Base-by-base conservation (phyloP, 2,888 invertebrate species). In the Neoscelio sp. region DNA sequence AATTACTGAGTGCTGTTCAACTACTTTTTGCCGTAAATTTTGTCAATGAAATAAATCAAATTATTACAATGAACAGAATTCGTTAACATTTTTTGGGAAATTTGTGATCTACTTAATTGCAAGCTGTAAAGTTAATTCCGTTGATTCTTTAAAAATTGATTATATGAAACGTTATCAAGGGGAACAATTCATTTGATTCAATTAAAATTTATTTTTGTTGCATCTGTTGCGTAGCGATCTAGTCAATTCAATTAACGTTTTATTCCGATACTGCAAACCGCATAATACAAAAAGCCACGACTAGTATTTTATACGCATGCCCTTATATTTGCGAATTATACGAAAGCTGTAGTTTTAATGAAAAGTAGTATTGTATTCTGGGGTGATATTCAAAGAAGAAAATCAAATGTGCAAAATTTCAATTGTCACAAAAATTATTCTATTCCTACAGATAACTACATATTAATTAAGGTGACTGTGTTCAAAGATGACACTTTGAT, bases 161-260 rank as follows among this genome's bases (percentile, higher is more conserved):
- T 62, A 35, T 13, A 12, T 10, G n/a, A 33, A 33, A 1, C 12
- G 23, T 10, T 26, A 23, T 12, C 20, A 10, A 44, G 20, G n/a
- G 28, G 28, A 30, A 46, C 60, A 46, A 62, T 62, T 62, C 33
- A 35, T 46, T 62, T 62, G 13, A 46, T 46, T 46, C 46, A 62
- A 46, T 62, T 46, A 46, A 46, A 46, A 46, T 62, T 35, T 35
- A 46, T 46, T 23, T 62, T 15, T 15, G 33, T 10, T 60, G 33
- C 40, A 46, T 20, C 33, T 60, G 35, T 33, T 62, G 46, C 60
- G 10, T 46, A 46, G 60, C 18, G 46, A 46, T 46, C n/a, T 12
- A 46, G 33, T 62, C 62, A 48, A 64, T 48, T 64, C 35, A 48
- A 38, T 64, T 38, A 48, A 23, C 17, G 38, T 64, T 64, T 64